Percentiles rank a stretch among this genome's conserved stretches.
These are phyloP conservation scores for Mizuhopecten yessoensis DNA, from an alignment of 1,140 invertebrate species.

Conservation along the genomic window DNA sequence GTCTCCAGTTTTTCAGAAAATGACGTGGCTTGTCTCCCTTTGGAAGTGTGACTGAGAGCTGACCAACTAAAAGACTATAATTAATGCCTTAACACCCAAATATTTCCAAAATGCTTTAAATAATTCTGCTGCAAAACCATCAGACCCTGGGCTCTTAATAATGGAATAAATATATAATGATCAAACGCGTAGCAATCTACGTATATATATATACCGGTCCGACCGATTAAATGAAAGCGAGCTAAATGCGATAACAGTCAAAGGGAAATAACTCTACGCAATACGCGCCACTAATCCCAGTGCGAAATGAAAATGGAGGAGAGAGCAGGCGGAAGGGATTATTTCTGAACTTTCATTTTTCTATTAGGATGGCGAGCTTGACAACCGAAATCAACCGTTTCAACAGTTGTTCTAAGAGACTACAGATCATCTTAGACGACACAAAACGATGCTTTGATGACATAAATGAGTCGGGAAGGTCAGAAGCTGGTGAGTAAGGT, in stretches of 20 bases:
- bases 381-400: conserved; percentile 64
- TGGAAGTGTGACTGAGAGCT: too few species aligned
- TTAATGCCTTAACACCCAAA: too few species aligned
- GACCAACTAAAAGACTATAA: too few species aligned
- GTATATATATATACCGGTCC: too few species aligned
- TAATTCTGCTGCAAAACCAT: too few species aligned
- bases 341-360: not conserved
- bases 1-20: too few species aligned
- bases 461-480: conserved; percentile 66
- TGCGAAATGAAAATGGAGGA: not conserved
- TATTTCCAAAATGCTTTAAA: too few species aligned
- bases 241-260: not conserved
- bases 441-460: conserved; percentile 72
- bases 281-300: conserved; percentile 8
- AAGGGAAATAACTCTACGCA: not conserved
- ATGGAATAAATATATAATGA: too few species aligned
- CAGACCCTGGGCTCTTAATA: too few species aligned
- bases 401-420: conserved; percentile 63
- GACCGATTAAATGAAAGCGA: not conserved
- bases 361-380: conserved; percentile 55
- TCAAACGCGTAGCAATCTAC: too few species aligned
- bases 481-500: conserved; percentile 66
- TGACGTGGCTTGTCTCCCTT: too few species aligned
- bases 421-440: conserved; percentile 66
- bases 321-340: not conserved